phyloP scores from a whole-genome alignment of 2,888 invertebrate species.

The Cephus spinipes region DNA sequence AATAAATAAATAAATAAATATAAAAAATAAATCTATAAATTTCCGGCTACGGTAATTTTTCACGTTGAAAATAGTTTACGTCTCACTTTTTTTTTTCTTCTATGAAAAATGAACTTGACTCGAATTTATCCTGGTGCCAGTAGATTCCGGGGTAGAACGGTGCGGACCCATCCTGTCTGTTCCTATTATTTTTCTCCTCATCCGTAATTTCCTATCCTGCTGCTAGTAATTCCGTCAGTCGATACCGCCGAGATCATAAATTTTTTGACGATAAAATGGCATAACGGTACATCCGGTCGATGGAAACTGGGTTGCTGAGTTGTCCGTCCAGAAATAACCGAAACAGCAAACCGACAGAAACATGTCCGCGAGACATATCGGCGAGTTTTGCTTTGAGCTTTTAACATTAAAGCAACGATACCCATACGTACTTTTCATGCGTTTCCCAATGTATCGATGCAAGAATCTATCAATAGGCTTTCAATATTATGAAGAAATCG shows the following conservation, averaged over 20 bases:
- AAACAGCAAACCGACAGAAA: conserved; percentile 32
- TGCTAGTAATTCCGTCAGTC: neutral
- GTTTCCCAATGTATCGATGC: neutral
- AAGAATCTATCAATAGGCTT: neutral
- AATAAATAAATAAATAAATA: too few relatives aligned
- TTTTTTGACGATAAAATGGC: conserved; percentile 17
- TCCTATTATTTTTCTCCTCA: neutral
- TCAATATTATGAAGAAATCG: neutral
- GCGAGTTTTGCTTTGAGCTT: conserved; percentile 1
- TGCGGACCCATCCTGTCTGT: too few relatives aligned
- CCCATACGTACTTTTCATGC: neutral
- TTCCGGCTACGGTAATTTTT: neutral
- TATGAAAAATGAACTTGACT: neutral
- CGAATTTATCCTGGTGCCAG: neutral
- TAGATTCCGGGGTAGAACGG: too few relatives aligned
- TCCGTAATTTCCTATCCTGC: neutral
- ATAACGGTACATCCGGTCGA: conserved; percentile 35
- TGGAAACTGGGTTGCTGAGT: conserved; percentile 33
- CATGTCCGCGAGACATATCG: conserved; percentile 40
- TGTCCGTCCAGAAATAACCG: conserved; percentile 50
- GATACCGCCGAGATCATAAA: neutral
- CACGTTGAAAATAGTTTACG: neutral
- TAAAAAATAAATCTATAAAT: neutral
- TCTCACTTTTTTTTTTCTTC: neutral
- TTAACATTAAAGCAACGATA: neutral